These are phyloP conservation scores for Ciconia stormi DNA, from an alignment of 2,113 vertebrate species.

Conservation along the genomic window DNA sequence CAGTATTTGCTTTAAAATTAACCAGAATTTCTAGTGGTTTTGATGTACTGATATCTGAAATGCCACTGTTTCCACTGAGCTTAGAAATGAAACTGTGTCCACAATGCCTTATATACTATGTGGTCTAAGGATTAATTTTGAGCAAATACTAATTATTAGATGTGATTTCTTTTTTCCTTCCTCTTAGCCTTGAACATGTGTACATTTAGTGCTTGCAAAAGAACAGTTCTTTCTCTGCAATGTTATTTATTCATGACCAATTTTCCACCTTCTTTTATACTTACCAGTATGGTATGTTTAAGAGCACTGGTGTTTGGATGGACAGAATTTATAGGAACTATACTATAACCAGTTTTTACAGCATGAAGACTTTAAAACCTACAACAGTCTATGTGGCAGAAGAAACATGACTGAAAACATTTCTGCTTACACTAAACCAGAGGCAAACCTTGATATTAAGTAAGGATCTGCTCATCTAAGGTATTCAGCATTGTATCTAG, in stretches of 20 bases:
- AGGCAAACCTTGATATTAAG: background rate
- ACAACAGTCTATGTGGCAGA: background rate
- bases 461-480: background rate
- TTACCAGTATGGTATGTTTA: background rate
- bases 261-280: background rate
- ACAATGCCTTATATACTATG: background rate
- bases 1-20: background rate
- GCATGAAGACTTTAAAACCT: background rate
- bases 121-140: background rate
- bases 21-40: background rate
- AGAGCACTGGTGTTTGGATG: background rate
- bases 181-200: background rate
- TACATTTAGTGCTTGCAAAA: background rate
- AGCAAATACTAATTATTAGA: background rate
- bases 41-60: background rate
- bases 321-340: background rate
- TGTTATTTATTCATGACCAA: background rate
- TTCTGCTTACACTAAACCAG: background rate
- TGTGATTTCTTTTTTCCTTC: background rate
- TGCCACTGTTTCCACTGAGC: background rate
- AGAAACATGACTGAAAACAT: background rate
- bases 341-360: background rate
- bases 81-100: background rate
- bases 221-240: background rate
- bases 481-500: background rate